Evolutionary conservation across 1,140 invertebrate genomes (phyloP).

Genomic region (Adoxophyes honmai): DNA sequence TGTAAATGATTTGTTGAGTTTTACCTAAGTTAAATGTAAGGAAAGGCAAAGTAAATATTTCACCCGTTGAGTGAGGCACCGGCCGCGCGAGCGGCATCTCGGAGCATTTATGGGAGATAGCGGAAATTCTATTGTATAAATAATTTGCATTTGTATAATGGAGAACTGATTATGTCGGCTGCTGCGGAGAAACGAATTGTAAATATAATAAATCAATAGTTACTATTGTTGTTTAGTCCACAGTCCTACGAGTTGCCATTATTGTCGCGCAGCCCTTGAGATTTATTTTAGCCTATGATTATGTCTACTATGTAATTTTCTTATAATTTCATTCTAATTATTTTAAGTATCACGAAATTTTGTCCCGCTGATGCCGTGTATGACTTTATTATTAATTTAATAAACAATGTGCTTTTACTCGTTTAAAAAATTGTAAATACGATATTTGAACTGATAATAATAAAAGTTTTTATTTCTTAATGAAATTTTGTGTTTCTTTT

Average conservation of each 20-base stretch:
- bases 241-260: constrained; percentile 61
- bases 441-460: constrained; percentile 77
- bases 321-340: constrained; percentile 49
- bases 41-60: constrained; percentile 40
- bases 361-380: constrained; percentile 37
- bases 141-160: constrained; percentile 55
- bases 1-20: constrained; percentile 71
- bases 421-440: constrained; percentile 74
- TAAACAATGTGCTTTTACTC: constrained; percentile 72
- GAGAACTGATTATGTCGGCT: constrained; percentile 43
- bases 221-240: constrained; percentile 36
- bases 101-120: constrained; percentile 54
- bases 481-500: constrained; percentile 45
- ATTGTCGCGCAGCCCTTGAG: constrained; percentile 47
- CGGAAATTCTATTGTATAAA: constrained; percentile 42
- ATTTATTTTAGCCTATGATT: constrained; percentile 55
- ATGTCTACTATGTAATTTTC: constrained; percentile 42
- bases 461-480: constrained; percentile 75
- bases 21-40: constrained; percentile 25
- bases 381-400: constrained; percentile 58
- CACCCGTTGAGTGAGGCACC: constrained; percentile 73
- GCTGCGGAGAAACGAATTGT: constrained; percentile 37
- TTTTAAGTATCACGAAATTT: constrained; percentile 44
- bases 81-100: constrained; percentile 34
- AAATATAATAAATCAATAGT: constrained; percentile 48